Percentiles rank a stretch among this genome's conserved stretches.
These are phyloP conservation scores for Phrynocephalus vlangalii DNA, from an alignment of 2,797 vertebrate genomes.

Conservation along the genomic window DNA sequence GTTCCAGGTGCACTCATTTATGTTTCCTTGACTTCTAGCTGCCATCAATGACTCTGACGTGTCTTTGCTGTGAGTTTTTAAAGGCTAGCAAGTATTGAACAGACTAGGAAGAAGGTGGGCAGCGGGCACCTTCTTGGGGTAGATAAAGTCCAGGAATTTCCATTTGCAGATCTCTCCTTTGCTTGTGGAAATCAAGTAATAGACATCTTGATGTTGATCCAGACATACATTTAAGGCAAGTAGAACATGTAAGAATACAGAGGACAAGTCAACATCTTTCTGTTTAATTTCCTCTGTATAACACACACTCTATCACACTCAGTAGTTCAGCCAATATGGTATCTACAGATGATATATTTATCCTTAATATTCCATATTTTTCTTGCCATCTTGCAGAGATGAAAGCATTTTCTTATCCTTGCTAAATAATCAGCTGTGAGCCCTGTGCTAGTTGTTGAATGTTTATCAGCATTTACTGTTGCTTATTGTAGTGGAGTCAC, in stretches of 20 bases:
- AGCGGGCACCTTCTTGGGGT: background rate
- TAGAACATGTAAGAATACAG: slow-evolving; percentile 45
- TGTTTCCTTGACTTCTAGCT: no score
- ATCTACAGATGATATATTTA: slow-evolving; percentile 61
- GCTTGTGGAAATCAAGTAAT: slow-evolving; percentile 57
- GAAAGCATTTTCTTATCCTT: slow-evolving; percentile 60
- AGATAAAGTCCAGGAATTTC: background rate
- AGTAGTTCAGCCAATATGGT: no score
- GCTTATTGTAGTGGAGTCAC: slow-evolving; percentile 33
- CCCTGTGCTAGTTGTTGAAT: background rate
- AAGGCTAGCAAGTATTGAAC: no score
- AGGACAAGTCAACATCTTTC: slow-evolving; percentile 52
- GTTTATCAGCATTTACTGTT: slow-evolving; percentile 34
- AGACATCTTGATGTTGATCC: slow-evolving; percentile 35
- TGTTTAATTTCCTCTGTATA: slow-evolving; percentile 65
- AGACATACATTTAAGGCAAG: slow-evolving; percentile 47
- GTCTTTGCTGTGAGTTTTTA: no score
- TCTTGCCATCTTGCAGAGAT: slow-evolving; percentile 53
- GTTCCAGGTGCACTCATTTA: no score
- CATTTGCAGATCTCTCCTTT: background rate
- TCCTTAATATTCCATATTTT: slow-evolving; percentile 53
- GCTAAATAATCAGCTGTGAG: slow-evolving; percentile 47
- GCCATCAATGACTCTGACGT: no score
- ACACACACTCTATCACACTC: no score
- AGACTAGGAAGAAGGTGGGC: background rate